These are phyloP conservation scores for Hipparchia semele DNA, from an alignment of 2,888 invertebrate species.

Conservation along the genomic window DNA sequence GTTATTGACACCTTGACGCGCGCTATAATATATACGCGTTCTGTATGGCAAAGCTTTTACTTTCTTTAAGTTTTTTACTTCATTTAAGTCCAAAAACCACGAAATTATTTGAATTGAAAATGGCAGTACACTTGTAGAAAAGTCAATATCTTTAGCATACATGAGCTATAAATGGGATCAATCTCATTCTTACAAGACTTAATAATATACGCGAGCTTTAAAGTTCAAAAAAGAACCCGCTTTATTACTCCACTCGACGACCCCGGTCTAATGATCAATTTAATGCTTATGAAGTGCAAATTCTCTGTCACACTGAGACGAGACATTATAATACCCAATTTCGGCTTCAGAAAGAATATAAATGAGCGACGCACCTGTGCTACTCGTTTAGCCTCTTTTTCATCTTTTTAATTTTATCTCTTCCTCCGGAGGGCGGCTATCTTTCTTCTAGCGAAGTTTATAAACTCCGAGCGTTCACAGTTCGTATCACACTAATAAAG, in stretches of 20 bases:
- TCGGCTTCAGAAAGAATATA: slow-evolving; percentile 74
- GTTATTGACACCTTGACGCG: too few species aligned
- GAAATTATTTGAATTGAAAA: too few species aligned
- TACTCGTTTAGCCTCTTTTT: slow-evolving; percentile 34
- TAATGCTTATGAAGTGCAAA: slow-evolving; percentile 81
- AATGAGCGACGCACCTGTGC: slow-evolving; percentile 53
- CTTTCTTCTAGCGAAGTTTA: slow-evolving; percentile 43
- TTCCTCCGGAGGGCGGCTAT: slow-evolving; percentile 37
- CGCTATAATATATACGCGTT: too few species aligned
- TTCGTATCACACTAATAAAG: too few species aligned
- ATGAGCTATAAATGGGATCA: not conserved
- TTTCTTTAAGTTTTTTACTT: too few species aligned
- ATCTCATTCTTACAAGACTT: not conserved
- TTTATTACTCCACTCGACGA: slow-evolving; percentile 62
- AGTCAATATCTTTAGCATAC: too few species aligned
- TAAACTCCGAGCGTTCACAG: slow-evolving; percentile 21
- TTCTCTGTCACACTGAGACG: slow-evolving; percentile 77
- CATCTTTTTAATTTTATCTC: slow-evolving; percentile 50
- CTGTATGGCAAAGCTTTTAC: too few species aligned
- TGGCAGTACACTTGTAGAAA: too few species aligned
- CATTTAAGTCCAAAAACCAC: too few species aligned
- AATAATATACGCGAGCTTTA: slow-evolving; percentile 40
- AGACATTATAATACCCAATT: slow-evolving; percentile 78
- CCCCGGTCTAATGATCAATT: slow-evolving; percentile 70
- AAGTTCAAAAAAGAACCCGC: slow-evolving; percentile 64